Percentiles rank a stretch among this genome's conserved stretches.
These are phyloP conservation scores for Spisula solida DNA, from an alignment of 2,888 invertebrate genomes.

Conservation along the genomic window DNA sequence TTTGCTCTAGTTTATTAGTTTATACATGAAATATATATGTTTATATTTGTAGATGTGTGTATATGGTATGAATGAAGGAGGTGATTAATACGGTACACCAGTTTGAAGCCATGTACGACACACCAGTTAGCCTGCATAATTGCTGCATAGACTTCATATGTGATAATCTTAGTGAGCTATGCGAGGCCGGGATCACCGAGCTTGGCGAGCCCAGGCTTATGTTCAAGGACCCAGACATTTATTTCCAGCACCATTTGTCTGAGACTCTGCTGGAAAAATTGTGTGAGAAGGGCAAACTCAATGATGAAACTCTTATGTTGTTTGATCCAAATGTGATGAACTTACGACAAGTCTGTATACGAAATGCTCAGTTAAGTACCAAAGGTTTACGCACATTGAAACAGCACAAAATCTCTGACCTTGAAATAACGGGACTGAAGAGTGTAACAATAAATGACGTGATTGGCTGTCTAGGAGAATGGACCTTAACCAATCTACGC, in stretches of 20 bases:
- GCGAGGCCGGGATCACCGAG: conserved; percentile 81
- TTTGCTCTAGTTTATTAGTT: too few species aligned
- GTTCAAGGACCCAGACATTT: conserved; percentile 83
- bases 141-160: conserved; percentile 91
- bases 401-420: conserved; percentile 90
- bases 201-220: conserved; percentile 73
- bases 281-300: conserved; percentile 89
- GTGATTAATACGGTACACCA: conserved; percentile 18
- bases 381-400: conserved; percentile 90
- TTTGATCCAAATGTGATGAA: conserved; percentile 90
- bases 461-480: conserved; percentile 91
- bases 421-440: conserved; percentile 90
- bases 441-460: conserved; percentile 90
- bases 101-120: conserved; percentile 89
- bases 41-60: conserved; percentile 13
- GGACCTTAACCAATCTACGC: conserved; percentile 90
- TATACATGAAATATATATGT: neutral
- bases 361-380: conserved; percentile 89
- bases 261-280: conserved; percentile 88
- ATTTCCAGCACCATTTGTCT: conserved; percentile 84
- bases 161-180: conserved; percentile 90
- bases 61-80: conserved; percentile 47
- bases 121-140: conserved; percentile 90
- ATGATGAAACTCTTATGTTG: conserved; percentile 90
- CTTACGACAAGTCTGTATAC: conserved; percentile 90